Base-by-base conservation (phyloP, 1,140 invertebrate genomes). In the Cydia amplana region DNA sequence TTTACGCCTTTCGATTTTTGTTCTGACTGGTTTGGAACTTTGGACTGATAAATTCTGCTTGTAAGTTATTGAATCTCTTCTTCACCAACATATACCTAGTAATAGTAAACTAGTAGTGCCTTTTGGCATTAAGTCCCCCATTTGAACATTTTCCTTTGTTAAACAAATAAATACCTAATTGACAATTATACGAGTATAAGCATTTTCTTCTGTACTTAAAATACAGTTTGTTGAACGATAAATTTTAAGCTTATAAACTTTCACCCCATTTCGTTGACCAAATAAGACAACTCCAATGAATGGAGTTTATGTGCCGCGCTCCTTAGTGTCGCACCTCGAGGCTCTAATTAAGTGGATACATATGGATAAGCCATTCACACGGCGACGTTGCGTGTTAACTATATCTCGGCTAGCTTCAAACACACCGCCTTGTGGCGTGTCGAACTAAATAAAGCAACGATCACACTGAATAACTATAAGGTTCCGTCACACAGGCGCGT, bases 351-450 rank as follows among this genome's bases (percentile, higher is more conserved):
- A 60, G 20, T 23, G 20, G 55, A 60, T 60, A 60, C 23, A 60
- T 60, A 60, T 60, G 55, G 55, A 60, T 60, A 60, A 60, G 55
- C 55, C 55, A 23, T 60, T 60, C 55, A 51, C 49, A 51, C 49
- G 16, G n/a, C 49, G 49, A 7, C 55, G 51, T 55, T 60, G 55
- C 55, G 55, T 55, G 51, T 20, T 23, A 60, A 60, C 55, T 60
- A 60, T 23, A 20, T 10, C 43, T 46, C 14, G 43, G 36, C 49
- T n/a, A 7, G 49, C 49, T 51, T 51, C 49, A 51, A 51, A 51
- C 46, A n/a, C 16, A 51, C 46, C 46, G 46, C 46, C n/a, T 16
- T 16, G 46, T n/a, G 46, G 16, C 12, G 40, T 5, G 10, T 1
- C 25, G 40, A 6, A 10, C 40, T 9, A 46, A 12, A 51, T 51